These are phyloP conservation scores for Halocynthia aurantium DNA, from an alignment of 23 tunicate species.

Conservation along the genomic window DNA sequence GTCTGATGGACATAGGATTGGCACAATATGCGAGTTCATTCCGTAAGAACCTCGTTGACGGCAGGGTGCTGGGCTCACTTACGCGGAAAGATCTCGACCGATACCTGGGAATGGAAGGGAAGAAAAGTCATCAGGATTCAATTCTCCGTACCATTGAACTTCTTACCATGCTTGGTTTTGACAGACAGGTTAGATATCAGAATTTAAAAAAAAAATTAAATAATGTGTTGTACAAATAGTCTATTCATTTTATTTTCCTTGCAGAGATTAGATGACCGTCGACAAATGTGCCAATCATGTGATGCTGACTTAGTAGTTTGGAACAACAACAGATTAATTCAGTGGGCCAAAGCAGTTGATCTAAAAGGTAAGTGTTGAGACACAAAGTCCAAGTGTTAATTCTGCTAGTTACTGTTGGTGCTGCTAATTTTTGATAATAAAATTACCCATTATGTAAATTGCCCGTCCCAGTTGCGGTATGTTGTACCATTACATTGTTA, in stretches of 20 bases:
- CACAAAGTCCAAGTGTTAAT: neutral
- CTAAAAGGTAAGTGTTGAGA: slow-evolving; percentile 43
- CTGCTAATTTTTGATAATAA: neutral
- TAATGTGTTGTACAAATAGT: neutral
- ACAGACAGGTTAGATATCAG: slow-evolving; percentile 33
- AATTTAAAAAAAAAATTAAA: neutral
- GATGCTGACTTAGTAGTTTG: slow-evolving; percentile 77
- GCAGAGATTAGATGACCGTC: slow-evolving; percentile 75
- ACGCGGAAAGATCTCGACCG: slow-evolving; percentile 71
- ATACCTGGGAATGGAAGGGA: slow-evolving; percentile 51
- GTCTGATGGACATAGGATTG: slow-evolving; percentile 77
- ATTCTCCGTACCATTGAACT: slow-evolving; percentile 55
- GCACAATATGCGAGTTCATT: slow-evolving; percentile 81
- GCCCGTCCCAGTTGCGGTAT: too few relatives aligned
- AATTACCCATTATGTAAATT: neutral
- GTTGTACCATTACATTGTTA: too few relatives aligned
- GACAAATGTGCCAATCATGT: slow-evolving; percentile 64
- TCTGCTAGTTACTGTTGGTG: neutral
- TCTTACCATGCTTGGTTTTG: slow-evolving; percentile 57
- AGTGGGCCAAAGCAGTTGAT: slow-evolving; percentile 88
- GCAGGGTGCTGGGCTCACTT: slow-evolving; percentile 49
- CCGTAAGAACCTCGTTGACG: slow-evolving; percentile 87
- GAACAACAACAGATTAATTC: slow-evolving; percentile 59
- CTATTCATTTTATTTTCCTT: neutral
- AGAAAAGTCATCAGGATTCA: slow-evolving; percentile 65